These are phyloP conservation scores for Brachypterus glaber DNA, from an alignment of 2,888 invertebrate species.

Conservation along the genomic window DNA sequence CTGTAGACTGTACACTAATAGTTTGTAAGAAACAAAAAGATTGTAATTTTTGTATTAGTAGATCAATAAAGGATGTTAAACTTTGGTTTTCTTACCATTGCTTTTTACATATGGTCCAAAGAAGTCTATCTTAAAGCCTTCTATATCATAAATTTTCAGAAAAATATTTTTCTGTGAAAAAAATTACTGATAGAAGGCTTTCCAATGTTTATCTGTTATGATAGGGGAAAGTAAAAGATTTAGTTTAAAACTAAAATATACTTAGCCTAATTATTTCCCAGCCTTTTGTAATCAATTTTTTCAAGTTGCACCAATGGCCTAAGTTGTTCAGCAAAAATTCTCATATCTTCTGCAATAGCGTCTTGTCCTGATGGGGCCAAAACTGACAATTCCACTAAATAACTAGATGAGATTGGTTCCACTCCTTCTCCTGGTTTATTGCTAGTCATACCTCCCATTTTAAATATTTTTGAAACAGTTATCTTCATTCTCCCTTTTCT, in stretches of 20 bases:
- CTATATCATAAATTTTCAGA: too few relatives aligned
- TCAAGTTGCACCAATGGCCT: constrained; percentile 85
- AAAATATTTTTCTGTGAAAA: too few relatives aligned
- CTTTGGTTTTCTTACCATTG: too few relatives aligned
- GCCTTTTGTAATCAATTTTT: constrained; percentile 82
- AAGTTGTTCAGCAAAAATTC: constrained; percentile 87
- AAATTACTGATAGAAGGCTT: too few relatives aligned
- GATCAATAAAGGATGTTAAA: too few relatives aligned
- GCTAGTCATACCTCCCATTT: constrained; percentile 58
- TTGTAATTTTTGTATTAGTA: too few relatives aligned
- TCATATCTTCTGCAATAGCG: constrained; percentile 92
- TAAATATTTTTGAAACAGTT: constrained; percentile 89
- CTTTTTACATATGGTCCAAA: too few relatives aligned
- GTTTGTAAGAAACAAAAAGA: too few relatives aligned
- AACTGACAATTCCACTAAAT: constrained; percentile 86
- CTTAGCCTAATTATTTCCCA: constrained; percentile 37
- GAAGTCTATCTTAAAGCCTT: too few relatives aligned
- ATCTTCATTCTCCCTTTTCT: constrained; percentile 95
- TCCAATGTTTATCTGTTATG: too few relatives aligned
- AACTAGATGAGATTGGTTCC: constrained; percentile 85
- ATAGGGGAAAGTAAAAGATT: too few relatives aligned
- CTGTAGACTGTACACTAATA: too few relatives aligned
- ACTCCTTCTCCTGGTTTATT: constrained; percentile 55
- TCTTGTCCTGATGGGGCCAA: constrained; percentile 87
- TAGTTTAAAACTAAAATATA: background rate